A percentile compares a stretch with the other conserved stretches of the same genome.
Evolutionary conservation across 2,113 vertebrate genomes (phyloP).

Genomic region (Psittacula cyanocephala): DNA sequence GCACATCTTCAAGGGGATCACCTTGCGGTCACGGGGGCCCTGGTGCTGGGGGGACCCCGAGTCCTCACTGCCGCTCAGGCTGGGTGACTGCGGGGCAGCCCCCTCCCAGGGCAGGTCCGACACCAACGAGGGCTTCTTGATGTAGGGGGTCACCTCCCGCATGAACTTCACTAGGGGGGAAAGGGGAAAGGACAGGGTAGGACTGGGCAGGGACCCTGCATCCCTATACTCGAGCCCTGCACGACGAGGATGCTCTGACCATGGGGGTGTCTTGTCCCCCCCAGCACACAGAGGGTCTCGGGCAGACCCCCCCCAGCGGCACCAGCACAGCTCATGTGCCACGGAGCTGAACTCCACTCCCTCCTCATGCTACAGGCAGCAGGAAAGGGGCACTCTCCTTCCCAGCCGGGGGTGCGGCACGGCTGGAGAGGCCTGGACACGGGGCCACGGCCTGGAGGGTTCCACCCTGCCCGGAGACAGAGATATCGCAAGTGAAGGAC

Average conservation of each 20-base stretch:
- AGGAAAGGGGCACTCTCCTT: background rate
- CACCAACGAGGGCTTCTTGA: slow-evolving; percentile 91
- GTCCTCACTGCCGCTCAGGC: slow-evolving; percentile 87
- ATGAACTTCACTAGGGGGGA: slow-evolving; percentile 88
- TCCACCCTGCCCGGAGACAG: background rate
- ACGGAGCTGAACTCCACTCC: too few relatives aligned
- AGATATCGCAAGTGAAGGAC: background rate
- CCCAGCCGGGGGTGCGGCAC: background rate
- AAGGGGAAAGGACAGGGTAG: background rate
- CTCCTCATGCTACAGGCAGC: background rate
- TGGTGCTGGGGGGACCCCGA: slow-evolving; percentile 87
- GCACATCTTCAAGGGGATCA: slow-evolving; percentile 96
- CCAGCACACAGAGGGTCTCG: accelerated
- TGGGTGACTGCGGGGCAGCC: slow-evolving; percentile 80
- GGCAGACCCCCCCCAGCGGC: background rate
- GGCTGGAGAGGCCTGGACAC: background rate
- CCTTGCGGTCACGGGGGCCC: slow-evolving; percentile 84
- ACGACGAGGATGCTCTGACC: too few relatives aligned
- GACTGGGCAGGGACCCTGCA: background rate
- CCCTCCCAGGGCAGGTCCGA: slow-evolving; percentile 93
- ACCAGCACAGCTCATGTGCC: background rate
- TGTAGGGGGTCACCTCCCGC: slow-evolving; percentile 92
- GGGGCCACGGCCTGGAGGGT: accelerated
- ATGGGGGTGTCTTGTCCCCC: accelerated
- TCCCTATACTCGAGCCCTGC: background rate